phyloP scores from a whole-genome alignment of 2,888 invertebrate genomes.

The Pachymerium ferrugineum region DNA sequence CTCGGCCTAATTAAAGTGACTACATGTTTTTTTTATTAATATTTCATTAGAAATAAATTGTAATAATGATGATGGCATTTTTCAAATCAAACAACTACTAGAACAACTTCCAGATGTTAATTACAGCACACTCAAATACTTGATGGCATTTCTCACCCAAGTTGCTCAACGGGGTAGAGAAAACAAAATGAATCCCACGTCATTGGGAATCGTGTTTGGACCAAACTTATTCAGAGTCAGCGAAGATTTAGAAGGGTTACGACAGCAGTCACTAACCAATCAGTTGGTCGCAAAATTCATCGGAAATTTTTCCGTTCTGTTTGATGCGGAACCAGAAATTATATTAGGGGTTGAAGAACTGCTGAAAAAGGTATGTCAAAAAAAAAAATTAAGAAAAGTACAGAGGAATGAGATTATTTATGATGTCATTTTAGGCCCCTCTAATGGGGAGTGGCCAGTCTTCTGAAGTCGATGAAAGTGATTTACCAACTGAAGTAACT shows the following conservation, averaged over 20 bases:
- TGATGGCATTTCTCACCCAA: constrained; percentile 46
- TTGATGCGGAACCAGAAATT: constrained; percentile 40
- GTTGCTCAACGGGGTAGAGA: constrained; percentile 46
- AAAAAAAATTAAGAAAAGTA: no score
- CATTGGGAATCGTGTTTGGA: constrained; percentile 51
- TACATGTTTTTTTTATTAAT: background rate
- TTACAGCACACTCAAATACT: constrained; percentile 47
- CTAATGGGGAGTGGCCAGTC: no score
- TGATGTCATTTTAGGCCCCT: no score
- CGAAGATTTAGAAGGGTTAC: constrained; percentile 44
- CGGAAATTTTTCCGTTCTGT: constrained; percentile 46
- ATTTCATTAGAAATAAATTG: constrained; percentile 32
- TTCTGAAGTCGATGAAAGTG: no score
- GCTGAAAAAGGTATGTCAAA: background rate
- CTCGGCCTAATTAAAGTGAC: background rate
- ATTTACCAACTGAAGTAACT: no score
- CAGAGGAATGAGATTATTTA: no score
- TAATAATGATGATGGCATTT: constrained; percentile 39
- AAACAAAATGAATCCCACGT: constrained; percentile 49
- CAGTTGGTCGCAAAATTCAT: constrained; percentile 49
- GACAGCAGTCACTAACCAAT: constrained; percentile 50
- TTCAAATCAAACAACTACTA: constrained; percentile 42
- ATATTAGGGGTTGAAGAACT: background rate
- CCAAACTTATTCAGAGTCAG: constrained; percentile 48
- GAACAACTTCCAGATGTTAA: constrained; percentile 45